Evolutionary conservation across 1,140 invertebrate genomes (phyloP), one percentile per base, ranked within the genome.

Genomic region (Harpegnathos saltator): DNA sequence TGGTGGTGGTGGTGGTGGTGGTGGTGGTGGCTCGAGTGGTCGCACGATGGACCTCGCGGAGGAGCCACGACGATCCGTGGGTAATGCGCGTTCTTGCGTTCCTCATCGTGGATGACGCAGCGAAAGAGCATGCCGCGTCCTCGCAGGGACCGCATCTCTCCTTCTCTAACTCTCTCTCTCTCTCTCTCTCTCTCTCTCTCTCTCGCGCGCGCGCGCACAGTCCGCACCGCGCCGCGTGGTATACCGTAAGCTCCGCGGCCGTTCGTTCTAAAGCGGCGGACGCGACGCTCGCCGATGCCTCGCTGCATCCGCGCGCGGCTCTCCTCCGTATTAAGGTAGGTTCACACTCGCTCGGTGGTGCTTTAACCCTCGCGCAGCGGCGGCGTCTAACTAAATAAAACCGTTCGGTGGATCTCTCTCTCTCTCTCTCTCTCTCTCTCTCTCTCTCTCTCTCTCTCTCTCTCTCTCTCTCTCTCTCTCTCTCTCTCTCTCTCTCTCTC

Each of bases 1-100:
- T 87, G 86, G 85, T 87, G 85, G 86, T 63, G 48, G 83, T 84
- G 86, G 85, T 87, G 86, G 85, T 87, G 85, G 68, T 63, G 48
- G 83, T 84, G 86, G 85, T 87, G 86, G 85, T 87, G 85, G 86
- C 86, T 86, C 68, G 83, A 84, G 74, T 48, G 86, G 85, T 87
- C 86, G 68, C 85, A 87, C 86, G 82, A 77, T 84, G 82, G 74
- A 87, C 85, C 82, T n/a, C 38, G 38, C 3, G 62, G 83, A 77
- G 84, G 62, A 85, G 86, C 82, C 66, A 58, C 75, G 82, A 78
- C 85, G 85, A 86, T 80, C 85, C 86, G 86, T 87, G 86, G 86
- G 86, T 88, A 88, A 88, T 87, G 85, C 86, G 86, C 85, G 86
- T 88, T 88, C 86, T 88, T 88, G 86, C 86, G 86, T 87, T 88